A percentile compares a stretch with the other conserved stretches of the same genome.
These are phyloP conservation scores for Endotricha flammealis DNA, from an alignment of 2,888 invertebrate genomes.

Conservation along the genomic window DNA sequence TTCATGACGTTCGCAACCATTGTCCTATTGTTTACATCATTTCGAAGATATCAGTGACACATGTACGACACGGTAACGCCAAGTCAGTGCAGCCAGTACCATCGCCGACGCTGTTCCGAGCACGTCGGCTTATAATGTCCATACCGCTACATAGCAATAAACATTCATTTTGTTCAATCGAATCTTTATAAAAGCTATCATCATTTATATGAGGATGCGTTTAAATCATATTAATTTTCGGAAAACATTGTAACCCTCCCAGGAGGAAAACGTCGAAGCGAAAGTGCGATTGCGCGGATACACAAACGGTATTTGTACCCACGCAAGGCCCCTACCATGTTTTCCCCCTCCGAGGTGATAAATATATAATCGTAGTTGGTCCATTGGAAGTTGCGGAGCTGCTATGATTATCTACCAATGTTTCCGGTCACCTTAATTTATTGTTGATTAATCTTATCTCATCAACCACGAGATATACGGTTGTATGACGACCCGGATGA, in stretches of 20 bases:
- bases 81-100: slow-evolving; percentile 8
- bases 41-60: background rate
- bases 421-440: slow-evolving; percentile 48
- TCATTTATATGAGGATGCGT: background rate
- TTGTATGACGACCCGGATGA: slow-evolving; percentile 54
- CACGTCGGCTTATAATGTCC: slow-evolving; percentile 26
- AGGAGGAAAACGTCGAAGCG: slow-evolving; percentile 58
- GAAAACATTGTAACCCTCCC: slow-evolving; percentile 59
- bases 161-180: slow-evolving; percentile 17
- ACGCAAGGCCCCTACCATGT: slow-evolving; percentile 55
- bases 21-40: background rate
- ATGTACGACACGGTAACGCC: background rate
- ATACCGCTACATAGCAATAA: slow-evolving; percentile 42
- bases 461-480: slow-evolving; percentile 51
- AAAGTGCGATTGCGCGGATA: slow-evolving; percentile 59
- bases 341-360: slow-evolving; percentile 54
- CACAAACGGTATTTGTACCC: slow-evolving; percentile 56
- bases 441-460: slow-evolving; percentile 53
- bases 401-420: slow-evolving; percentile 52
- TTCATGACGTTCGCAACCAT: slow-evolving; percentile 3
- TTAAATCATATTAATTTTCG: slow-evolving; percentile 24
- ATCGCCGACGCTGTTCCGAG: slow-evolving; percentile 20
- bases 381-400: slow-evolving; percentile 73
- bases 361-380: slow-evolving; percentile 51
- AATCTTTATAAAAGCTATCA: background rate